Base-by-base conservation (phyloP, 2,113 vertebrate genomes). In the Heloderma charlesbogerti region DNA sequence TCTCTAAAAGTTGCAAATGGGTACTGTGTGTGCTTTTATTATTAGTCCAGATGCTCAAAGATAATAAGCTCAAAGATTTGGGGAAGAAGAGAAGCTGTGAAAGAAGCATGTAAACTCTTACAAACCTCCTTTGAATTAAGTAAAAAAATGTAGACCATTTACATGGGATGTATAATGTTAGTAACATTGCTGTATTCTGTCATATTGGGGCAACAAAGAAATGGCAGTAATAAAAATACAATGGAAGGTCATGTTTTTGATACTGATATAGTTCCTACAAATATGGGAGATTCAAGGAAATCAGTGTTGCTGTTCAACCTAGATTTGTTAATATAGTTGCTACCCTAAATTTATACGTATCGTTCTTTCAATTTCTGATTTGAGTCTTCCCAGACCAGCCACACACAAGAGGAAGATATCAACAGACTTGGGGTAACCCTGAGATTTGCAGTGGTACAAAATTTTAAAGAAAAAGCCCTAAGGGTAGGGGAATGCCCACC, bases 191-290 rank as follows among this genome's bases (percentile, higher is more conserved):
- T 71, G 29, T 71, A n/a, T 63, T 81, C 57, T 83, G 34, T 63
- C n/a, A n/a, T 60, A 83, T 60, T 57, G 1, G 43, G 2, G 5
- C 67, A 40, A 85, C n/a, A n/a, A n/a, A n/a, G n/a, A n/a, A n/a
- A n/a, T n/a, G n/a, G n/a, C n/a, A n/a, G n/a, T n/a, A n/a, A n/a
- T 91, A 91, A 95, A 91, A 95, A 92, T 2, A 71, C 20, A 89
- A 74, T 91, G 54, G 67, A 88, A 93, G 81, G 40, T 84, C 83
- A 87, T 75, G 74, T 75, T 94, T 80, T 85, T 95, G 91, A 94
- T 94, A 94, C 90, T 91, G 92, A 94, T 92, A 29, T 45, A 89
- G 45, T 43, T 94, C 78, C 87, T 79, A 54, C 81, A 91, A 92
- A 93, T 54, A 94, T 0, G 0, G 48, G 43, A 93, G 90, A 54